A percentile compares a stretch with the other conserved stretches of the same genome.
Evolutionary conservation across 2,797 vertebrate species (phyloP).

Genomic region (Taenioides sp.): DNA sequence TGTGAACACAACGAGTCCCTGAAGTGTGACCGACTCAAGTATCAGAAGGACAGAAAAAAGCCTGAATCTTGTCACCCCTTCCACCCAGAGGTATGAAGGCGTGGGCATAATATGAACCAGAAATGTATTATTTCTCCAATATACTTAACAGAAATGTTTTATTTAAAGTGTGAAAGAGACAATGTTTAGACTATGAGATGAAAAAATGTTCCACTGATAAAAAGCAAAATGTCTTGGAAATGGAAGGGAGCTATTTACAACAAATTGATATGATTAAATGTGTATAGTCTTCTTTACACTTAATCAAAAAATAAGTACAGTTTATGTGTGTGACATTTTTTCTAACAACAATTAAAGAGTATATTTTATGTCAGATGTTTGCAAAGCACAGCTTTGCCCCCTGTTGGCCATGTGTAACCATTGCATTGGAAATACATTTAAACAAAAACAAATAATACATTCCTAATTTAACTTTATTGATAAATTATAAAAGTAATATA

Average conservation of each 20-base stretch:
- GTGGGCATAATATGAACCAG: not conserved
- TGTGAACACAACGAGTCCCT: slow-evolving; percentile 96
- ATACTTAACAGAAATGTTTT: too few relatives aligned
- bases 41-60: slow-evolving; percentile 95
- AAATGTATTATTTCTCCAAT: too few relatives aligned
- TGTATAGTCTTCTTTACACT: not conserved
- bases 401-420: not conserved
- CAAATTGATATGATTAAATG: not conserved
- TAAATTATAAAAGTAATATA: not conserved
- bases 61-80: slow-evolving; percentile 96
- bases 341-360: not conserved
- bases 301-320: not conserved
- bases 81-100: slow-evolving; percentile 86
- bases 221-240: too few relatives aligned
- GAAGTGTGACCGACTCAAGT: slow-evolving; percentile 97
- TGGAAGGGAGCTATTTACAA: not conserved
- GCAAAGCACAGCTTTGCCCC: not conserved
- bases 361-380: not conserved
- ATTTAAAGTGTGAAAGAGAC: too few relatives aligned
- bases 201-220: too few relatives aligned
- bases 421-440: not conserved
- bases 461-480: not conserved
- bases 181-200: too few relatives aligned
- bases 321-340: not conserved
- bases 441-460: not conserved